Percentiles rank a stretch among this genome's conserved stretches.
Conservation (phyloP, 2,113 vertebrate genomes). For the Myanophis thanlyinensis region DNA sequence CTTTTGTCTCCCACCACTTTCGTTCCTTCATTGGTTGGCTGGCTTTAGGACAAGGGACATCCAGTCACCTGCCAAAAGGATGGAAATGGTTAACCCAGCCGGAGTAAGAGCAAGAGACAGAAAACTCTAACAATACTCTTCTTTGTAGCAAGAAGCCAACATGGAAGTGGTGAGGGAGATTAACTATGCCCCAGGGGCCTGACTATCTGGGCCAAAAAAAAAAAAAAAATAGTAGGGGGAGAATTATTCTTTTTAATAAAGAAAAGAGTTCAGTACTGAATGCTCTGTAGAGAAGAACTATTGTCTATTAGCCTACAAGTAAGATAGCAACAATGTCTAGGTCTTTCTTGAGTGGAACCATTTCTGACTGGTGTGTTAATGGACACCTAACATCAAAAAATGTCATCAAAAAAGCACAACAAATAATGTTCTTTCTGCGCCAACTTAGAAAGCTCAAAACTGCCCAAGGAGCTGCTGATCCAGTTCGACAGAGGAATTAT, state of each 20-base stretch:
- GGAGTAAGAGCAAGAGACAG: not conserved
- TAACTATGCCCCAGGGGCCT: slow-evolving; percentile 35
- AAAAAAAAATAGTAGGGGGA: no score
- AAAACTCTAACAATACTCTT: slow-evolving; percentile 46
- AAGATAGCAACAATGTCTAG: not conserved
- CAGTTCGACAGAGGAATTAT: no score
- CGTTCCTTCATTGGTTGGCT: slow-evolving; percentile 65
- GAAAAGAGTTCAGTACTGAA: slow-evolving; percentile 11
- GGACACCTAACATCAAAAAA: no score
- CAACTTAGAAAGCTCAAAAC: no score
- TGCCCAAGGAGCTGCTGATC: no score
- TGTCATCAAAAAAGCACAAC: no score
- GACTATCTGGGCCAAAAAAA: slow-evolving; percentile 29
- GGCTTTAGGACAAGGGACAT: slow-evolving; percentile 56
- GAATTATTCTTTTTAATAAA: not conserved
- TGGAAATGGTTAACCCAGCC: slow-evolving; percentile 54
- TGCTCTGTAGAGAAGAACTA: not conserved
- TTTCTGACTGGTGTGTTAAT: not conserved
- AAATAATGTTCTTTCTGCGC: no score
- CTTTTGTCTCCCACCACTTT: slow-evolving; percentile 52
- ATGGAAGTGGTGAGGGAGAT: not conserved
- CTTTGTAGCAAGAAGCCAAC: slow-evolving; percentile 8
- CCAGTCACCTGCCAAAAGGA: slow-evolving; percentile 64
- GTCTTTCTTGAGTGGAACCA: not conserved
- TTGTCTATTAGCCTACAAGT: not conserved